A percentile compares a stretch with the other conserved stretches of the same genome.
Evolutionary conservation across 2,888 invertebrate genomes (phyloP).

Genomic region (Coleophora deauratella): DNA sequence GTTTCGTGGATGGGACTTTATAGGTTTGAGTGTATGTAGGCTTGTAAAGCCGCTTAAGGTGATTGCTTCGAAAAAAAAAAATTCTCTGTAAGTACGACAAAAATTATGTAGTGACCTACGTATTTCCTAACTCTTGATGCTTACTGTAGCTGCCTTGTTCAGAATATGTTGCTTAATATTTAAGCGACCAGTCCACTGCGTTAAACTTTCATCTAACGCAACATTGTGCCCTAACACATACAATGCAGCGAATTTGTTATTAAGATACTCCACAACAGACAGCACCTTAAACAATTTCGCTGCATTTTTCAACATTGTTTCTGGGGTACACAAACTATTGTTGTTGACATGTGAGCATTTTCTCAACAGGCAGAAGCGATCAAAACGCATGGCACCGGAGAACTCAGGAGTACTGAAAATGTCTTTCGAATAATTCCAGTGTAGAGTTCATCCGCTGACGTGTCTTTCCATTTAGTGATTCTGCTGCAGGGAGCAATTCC

Average conservation of each 20-base stretch:
- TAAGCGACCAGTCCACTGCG: constrained; percentile 12
- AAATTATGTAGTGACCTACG: too few relatives aligned
- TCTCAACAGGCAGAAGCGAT: constrained; percentile 3
- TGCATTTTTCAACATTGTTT: constrained; percentile 2
- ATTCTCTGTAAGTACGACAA: too few relatives aligned
- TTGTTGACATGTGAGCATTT: constrained; percentile 14
- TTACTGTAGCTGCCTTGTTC: neutral
- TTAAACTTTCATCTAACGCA: constrained; percentile 13
- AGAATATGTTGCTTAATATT: neutral
- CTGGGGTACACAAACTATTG: constrained; percentile 4
- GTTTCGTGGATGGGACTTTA: too few relatives aligned
- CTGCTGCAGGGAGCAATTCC: constrained; percentile 6
- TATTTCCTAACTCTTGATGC: neutral
- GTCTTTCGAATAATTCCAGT: constrained; percentile 1
- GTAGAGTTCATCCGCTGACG: constrained; percentile 8
- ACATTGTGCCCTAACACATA: constrained; percentile 11
- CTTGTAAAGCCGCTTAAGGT: too few relatives aligned
- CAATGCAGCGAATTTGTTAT: constrained; percentile 8
- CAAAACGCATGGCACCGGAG: neutral
- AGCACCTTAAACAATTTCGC: constrained; percentile 14
- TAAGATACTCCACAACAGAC: constrained; percentile 12
- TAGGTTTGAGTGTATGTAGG: too few relatives aligned
- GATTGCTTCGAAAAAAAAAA: too few relatives aligned
- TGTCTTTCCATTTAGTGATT: constrained; percentile 11
- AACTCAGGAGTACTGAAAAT: constrained; percentile 7